Conservation (phyloP, 1,140 invertebrate genomes). For the Leptinotarsa undecemlineata region DNA sequence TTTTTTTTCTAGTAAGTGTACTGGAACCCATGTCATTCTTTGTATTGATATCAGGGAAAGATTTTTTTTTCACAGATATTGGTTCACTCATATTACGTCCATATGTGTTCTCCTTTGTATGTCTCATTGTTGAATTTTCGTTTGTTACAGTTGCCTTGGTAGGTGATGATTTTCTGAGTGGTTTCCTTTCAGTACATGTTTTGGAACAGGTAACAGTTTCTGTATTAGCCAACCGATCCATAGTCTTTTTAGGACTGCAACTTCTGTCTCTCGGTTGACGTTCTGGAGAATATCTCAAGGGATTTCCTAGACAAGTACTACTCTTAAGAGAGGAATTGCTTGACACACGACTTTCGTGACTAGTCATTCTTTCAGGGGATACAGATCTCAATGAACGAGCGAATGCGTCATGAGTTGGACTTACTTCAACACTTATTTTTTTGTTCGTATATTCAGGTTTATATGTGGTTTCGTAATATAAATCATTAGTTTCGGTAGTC, state of each 20-base stretch:
- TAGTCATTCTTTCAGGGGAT: slow-evolving; percentile 58
- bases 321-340: slow-evolving; percentile 59
- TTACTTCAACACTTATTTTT: slow-evolving; percentile 65
- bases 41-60: slow-evolving; percentile 6
- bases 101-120: slow-evolving; percentile 16
- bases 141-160: slow-evolving; percentile 12
- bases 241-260: slow-evolving; percentile 41
- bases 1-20: slow-evolving; percentile 37
- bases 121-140: slow-evolving; percentile 4
- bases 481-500: background rate
- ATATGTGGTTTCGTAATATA: slow-evolving; percentile 63
- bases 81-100: background rate
- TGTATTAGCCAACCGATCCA: slow-evolving; percentile 42
- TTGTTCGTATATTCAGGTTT: slow-evolving; percentile 61
- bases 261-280: slow-evolving; percentile 37
- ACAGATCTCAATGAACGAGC: slow-evolving; percentile 68
- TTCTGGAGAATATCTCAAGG: slow-evolving; percentile 46
- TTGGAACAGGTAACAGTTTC: slow-evolving; percentile 54
- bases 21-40: slow-evolving; percentile 33
- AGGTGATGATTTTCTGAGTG: slow-evolving; percentile 22
- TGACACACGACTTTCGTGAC: slow-evolving; percentile 48
- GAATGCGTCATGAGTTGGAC: slow-evolving; percentile 72
- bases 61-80: slow-evolving; percentile 14
- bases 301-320: slow-evolving; percentile 62
- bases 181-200: slow-evolving; percentile 34